Evolutionary conservation across 2,797 vertebrate species (phyloP), one percentile per base, ranked within the genome.

Genomic region (Sphaeramia orbicularis): DNA sequence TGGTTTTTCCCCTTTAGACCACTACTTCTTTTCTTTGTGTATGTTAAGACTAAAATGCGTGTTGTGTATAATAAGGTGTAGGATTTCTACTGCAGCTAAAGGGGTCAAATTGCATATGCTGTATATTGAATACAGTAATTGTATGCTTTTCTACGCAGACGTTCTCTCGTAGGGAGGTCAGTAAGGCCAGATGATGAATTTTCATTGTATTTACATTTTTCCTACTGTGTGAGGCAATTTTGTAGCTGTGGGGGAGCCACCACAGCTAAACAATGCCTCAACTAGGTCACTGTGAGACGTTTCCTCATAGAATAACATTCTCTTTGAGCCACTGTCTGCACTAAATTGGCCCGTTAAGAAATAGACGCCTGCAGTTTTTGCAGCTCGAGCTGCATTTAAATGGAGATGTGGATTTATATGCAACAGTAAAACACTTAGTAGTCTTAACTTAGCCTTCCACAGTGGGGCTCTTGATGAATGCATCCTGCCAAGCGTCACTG

Each of bases 401-500:
- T 65, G 70, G 71, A 78, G 74, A 83, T 73, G 74, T 78, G 76
- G 76, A 85, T 90, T 89, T 86, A 87, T 74, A 76, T 54, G 71
- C 65, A 66, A 79, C 82, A 78, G 80, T 83, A 71, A 89, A 85
- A 81, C 66, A 66, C 84, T 81, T 58, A 7, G 72, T 85, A 49
- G 81, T 69, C 78, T 74, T 65, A 12, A 57, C 79, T 71, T 74
- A 59, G 75, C 57, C 78, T 70, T 84, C 80, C 77, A 86, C 78
- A 78, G 78, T 74, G 69, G 65, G 58, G 60, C 67, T 84, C 55
- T 73, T 80, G 78, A 85, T 72, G 64, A 77, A 83, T 57, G 72
- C 74, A n/a, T 73, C 79, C 70, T 76, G 81, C 81, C 78, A 74
- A 66, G 78, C 70, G 76, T 63, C 41, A 59, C 65, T 85, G 83